Evolutionary conservation across 1,140 invertebrate species (phyloP).

Genomic region (Euura saliciscinereae): DNA sequence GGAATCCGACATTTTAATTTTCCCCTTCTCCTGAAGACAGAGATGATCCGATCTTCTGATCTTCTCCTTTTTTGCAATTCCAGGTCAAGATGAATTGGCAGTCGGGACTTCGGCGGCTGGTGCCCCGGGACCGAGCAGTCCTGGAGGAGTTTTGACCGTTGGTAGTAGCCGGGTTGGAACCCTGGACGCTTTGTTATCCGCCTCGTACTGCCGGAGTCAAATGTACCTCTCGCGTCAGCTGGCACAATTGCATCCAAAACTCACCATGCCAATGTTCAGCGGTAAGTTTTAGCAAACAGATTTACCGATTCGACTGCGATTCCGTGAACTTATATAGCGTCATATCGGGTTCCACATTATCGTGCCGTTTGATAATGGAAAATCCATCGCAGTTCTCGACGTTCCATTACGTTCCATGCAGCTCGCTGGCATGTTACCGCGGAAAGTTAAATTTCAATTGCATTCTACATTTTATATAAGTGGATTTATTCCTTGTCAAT

Average conservation of each 20-base stretch:
- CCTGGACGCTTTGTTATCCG: slow-evolving; percentile 82
- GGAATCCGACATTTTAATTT: slow-evolving; percentile 11
- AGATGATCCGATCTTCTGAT: not conserved
- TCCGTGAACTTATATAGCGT: no score
- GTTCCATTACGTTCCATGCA: no score
- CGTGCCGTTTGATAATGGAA: no score
- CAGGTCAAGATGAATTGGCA: slow-evolving; percentile 67
- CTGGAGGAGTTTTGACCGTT: slow-evolving; percentile 26
- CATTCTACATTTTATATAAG: no score
- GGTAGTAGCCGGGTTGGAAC: slow-evolving; percentile 59
- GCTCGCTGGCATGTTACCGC: no score
- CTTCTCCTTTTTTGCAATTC: slow-evolving; percentile 26
- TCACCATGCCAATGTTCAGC: slow-evolving; percentile 99
- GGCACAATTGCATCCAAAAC: slow-evolving; percentile 91
- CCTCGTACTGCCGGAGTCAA: slow-evolving; percentile 90
- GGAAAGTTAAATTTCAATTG: no score
- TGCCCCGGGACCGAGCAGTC: slow-evolving; percentile 24
- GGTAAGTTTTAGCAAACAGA: slow-evolving; percentile 64
- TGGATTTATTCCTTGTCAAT: no score
- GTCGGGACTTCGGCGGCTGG: slow-evolving; percentile 36
- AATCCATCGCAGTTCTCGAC: no score
- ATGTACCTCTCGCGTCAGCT: slow-evolving; percentile 90
- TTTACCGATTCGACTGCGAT: no score
- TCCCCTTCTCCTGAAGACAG: slow-evolving; percentile 2
- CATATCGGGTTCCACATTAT: no score